Evolutionary conservation across 1,140 invertebrate species (phyloP).

Genomic region (Palaemon carinicauda): DNA sequence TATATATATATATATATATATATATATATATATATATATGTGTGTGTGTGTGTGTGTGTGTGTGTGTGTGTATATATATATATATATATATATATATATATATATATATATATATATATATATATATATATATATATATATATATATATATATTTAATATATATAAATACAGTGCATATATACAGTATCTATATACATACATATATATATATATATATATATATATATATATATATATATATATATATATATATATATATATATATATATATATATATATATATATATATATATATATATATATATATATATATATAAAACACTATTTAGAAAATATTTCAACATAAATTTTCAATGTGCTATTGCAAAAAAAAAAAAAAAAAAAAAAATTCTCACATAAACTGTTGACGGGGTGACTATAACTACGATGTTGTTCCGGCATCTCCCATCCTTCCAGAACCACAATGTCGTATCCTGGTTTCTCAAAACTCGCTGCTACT

Average conservation of each 20-base stretch:
- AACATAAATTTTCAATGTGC: background rate
- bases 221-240: background rate
- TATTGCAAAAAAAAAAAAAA: background rate
- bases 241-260: background rate
- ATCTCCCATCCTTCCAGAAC: no score
- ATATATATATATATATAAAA: background rate
- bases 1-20: background rate
- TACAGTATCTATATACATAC: background rate
- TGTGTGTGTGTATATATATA: background rate
- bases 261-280: background rate
- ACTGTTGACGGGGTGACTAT: no score
- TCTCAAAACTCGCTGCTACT: no score
- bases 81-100: background rate
- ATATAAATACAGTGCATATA: no score
- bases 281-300: background rate
- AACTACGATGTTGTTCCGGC: no score
- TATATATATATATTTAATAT: background rate
- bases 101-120: background rate
- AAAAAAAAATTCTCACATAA: background rate
- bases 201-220: background rate
- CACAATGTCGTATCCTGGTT: no score
- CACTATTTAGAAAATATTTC: background rate
- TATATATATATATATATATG: background rate
- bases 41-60: background rate
- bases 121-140: background rate